Evolutionary conservation across 2,888 invertebrate species (phyloP), one percentile per base, ranked within the genome.

Genomic region (Selenia dentaria): DNA sequence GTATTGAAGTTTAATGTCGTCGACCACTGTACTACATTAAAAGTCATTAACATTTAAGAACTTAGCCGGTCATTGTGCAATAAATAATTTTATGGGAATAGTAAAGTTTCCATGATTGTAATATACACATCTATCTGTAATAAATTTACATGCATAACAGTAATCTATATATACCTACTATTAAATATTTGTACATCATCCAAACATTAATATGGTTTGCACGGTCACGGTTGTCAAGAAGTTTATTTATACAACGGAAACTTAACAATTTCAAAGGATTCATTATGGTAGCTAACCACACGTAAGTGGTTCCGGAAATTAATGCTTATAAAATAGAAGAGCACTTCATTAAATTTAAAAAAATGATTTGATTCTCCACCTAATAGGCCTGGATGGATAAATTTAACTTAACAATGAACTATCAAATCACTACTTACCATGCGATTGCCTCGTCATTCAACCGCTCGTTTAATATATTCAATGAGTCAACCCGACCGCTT

Each of bases 391-490:
- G 49, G 49, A 54, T 58, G 46, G 38, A 42, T 55, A 48, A 49
- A 38, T 38, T 49, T 53, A 49, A 42, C 51, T 50, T 45, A 58
- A 66, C 62, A 66, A 66, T 62, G 57, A 59, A 55, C 62, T 57
- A 59, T 62, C 58, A 60, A 61, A 62, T 62, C 60, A 37, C 46
- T 44, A 62, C 60, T 54, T 61, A 54, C 41, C 41, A 48, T 41
- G 53, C 57, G 54, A 53, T 55, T 54, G 61, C 60, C 48, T 47
- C 59, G 62, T 62, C 64, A 58, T 58, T 49, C 54, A 54, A 40
- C 43, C 39, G 48, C 51, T 55, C 47, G 47, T 58, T 56, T 59
- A 62, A 71, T 62, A 57, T 63, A 68, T 71, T 56, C 64, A 62
- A 51, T 66, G 65, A 69, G 52, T 67, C 55, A 59, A 51, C 46